Evolutionary conservation across 1,140 invertebrate genomes (phyloP).

Genomic region (Diprion similis): DNA sequence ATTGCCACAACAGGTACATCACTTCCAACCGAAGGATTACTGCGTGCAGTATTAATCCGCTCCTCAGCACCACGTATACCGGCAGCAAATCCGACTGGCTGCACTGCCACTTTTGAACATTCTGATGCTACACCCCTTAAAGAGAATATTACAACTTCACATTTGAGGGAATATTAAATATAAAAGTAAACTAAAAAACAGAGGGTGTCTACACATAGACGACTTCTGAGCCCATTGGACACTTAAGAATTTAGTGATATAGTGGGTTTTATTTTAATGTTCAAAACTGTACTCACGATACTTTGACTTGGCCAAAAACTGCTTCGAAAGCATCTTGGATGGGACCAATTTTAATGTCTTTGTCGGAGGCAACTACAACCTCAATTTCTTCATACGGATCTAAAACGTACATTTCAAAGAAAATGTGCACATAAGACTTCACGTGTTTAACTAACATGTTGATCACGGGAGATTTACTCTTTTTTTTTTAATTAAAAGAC

Average conservation of each 20-base stretch:
- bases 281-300: constrained; percentile 64
- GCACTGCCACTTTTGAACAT: constrained; percentile 66
- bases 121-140: constrained; percentile 67
- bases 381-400: constrained; percentile 81
- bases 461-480: background rate
- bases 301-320: constrained; percentile 82
- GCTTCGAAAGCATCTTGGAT: constrained; percentile 84
- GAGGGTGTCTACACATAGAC: background rate
- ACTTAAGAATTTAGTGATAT: no score
- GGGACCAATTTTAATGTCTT: constrained; percentile 78
- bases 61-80: constrained; percentile 75
- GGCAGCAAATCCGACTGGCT: constrained; percentile 80
- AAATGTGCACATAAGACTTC: constrained; percentile 26
- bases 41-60: constrained; percentile 67
- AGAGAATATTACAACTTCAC: constrained; percentile 15
- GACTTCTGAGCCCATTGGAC: no score
- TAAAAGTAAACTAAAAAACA: constrained; percentile 14
- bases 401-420: constrained; percentile 56
- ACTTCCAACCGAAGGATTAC: constrained; percentile 63
- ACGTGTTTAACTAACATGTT: constrained; percentile 33
- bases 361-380: constrained; percentile 78
- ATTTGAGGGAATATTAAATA: background rate
- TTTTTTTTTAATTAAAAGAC: no score
- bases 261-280: constrained; percentile 3
- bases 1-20: constrained; percentile 76